phyloP scores from a whole-genome alignment of 1,140 invertebrate species.

The Euglossa dilemma region DNA sequence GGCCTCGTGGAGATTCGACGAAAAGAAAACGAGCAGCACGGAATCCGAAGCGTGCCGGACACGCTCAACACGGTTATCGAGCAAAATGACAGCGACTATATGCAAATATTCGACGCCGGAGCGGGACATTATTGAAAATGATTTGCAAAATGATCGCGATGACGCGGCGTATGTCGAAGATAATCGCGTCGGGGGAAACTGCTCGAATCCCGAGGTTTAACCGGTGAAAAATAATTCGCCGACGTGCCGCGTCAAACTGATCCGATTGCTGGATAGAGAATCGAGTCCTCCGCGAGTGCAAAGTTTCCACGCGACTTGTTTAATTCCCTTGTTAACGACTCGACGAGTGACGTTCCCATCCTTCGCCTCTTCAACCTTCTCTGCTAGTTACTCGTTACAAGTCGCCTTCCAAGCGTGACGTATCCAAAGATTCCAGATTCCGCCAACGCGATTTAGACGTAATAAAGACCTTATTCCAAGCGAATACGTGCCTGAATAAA shows the following conservation, averaged over 20 bases:
- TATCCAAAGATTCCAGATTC: too few relatives aligned
- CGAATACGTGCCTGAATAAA: too few relatives aligned
- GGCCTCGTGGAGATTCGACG: not conserved
- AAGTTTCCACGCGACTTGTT: not conserved
- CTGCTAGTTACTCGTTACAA: not conserved
- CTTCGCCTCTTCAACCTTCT: not conserved
- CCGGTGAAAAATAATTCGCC: conserved; percentile 9
- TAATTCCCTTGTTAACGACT: not conserved
- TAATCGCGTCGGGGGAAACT: conserved; percentile 23
- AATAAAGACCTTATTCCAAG: too few relatives aligned
- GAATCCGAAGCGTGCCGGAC: conserved; percentile 8
- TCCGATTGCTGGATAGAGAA: conserved; percentile 3
- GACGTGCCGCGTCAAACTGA: conserved; percentile 12
- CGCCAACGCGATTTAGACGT: too few relatives aligned
- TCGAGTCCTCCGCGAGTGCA: not conserved
- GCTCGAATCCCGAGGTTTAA: not conserved
- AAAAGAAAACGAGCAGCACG: not conserved
- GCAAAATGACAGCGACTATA: conserved; percentile 7
- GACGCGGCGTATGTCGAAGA: conserved; percentile 34
- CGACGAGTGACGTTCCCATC: not conserved
- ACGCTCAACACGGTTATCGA: conserved; percentile 26
- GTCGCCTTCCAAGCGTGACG: too few relatives aligned
- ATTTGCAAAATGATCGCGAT: conserved; percentile 42
- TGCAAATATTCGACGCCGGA: conserved; percentile 27
- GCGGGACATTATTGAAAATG: conserved; percentile 38